Conservation (phyloP, 2,113 vertebrate genomes). For the Psilopogon haemacephalus region DNA sequence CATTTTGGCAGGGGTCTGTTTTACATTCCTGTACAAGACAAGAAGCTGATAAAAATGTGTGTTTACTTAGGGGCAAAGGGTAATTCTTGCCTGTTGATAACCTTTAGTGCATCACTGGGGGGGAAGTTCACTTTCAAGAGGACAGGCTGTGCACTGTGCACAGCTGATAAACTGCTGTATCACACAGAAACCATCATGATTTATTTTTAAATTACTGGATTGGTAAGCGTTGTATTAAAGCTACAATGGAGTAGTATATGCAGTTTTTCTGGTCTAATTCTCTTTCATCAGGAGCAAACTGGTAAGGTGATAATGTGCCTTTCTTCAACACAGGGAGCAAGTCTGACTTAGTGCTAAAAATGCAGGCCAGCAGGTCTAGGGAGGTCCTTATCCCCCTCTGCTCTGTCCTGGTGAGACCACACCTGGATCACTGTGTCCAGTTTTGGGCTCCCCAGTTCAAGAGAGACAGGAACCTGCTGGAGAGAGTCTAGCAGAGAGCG, state of each 20-base stretch:
- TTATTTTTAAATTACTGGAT: too few relatives aligned
- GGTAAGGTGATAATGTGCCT: neutral
- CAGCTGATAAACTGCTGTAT: neutral
- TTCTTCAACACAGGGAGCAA: neutral
- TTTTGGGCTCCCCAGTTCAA: too few relatives aligned
- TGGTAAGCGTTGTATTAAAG: too few relatives aligned
- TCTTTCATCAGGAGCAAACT: neutral
- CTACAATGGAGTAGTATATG: neutral
- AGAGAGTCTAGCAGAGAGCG: too few relatives aligned
- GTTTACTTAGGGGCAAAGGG: neutral
- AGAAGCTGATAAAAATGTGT: neutral
- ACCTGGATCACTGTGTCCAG: too few relatives aligned
- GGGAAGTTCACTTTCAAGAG: neutral
- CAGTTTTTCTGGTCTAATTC: neutral
- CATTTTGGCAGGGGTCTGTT: neutral
- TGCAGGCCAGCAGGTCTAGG: too few relatives aligned
- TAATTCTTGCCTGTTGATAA: neutral
- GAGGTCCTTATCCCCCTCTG: too few relatives aligned
- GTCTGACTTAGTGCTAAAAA: neutral
- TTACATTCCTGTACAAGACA: neutral
- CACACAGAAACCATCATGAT: neutral
- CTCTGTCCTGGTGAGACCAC: too few relatives aligned
- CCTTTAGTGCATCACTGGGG: neutral
- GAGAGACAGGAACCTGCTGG: too few relatives aligned
- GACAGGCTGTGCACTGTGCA: neutral